These are phyloP conservation scores for Chymomyza fuscimana DNA, from an alignment of 2,888 invertebrate genomes.

Conservation along the genomic window DNA sequence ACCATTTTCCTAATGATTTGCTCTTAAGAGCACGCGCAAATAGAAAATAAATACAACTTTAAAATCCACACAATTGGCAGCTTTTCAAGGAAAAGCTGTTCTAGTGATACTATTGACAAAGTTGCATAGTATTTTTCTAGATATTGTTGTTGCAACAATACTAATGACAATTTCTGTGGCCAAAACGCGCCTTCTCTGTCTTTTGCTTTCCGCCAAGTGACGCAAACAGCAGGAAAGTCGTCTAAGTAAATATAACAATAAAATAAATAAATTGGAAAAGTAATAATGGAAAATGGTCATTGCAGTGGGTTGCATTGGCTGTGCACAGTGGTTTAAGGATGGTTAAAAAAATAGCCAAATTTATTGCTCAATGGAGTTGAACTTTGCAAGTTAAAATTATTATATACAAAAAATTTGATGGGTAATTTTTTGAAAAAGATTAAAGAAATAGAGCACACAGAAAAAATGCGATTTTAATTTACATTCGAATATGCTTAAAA, in stretches of 20 bases:
- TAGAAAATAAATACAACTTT: background rate
- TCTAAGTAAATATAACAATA: constrained; percentile 30
- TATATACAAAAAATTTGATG: no score
- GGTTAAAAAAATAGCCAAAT: no score
- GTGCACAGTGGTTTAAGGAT: background rate
- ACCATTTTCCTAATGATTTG: background rate
- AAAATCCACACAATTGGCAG: background rate
- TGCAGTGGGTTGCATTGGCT: background rate
- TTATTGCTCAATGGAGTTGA: no score
- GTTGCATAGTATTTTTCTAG: background rate
- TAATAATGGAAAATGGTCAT: constrained; percentile 6
- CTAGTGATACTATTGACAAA: background rate
- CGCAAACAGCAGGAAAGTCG: background rate
- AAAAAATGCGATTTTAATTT: no score
- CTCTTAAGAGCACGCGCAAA: no score
- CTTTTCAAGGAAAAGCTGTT: background rate
- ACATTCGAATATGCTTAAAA: no score
- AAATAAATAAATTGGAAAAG: constrained; percentile 12
- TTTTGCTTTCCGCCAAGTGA: background rate
- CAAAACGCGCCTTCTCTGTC: no score
- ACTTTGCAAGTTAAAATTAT: no score
- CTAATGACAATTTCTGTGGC: background rate
- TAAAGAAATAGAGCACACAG: no score
- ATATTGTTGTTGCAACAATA: background rate
- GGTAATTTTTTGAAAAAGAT: no score